phyloP scores from a whole-genome alignment of 2,888 invertebrate genomes.

The Napeogenes inachia region DNA sequence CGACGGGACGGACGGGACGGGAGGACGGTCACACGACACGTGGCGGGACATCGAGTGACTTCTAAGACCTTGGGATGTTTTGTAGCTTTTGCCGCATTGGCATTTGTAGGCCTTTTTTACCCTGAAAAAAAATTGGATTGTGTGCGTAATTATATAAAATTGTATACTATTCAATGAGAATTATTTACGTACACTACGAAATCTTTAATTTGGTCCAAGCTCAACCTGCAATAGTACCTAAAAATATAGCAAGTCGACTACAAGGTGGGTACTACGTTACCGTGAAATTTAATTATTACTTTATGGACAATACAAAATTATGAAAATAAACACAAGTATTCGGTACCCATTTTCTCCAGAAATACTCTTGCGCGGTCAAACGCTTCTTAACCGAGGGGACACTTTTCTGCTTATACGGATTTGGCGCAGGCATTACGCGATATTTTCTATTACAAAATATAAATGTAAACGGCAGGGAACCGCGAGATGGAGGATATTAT shows the following conservation, averaged over 20 bases:
- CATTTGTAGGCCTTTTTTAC: slow-evolving; percentile 88
- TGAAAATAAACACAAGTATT: slow-evolving; percentile 11
- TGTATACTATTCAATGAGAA: too few relatives aligned
- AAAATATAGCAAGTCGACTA: too few relatives aligned
- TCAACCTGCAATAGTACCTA: too few relatives aligned
- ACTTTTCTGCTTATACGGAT: slow-evolving; percentile 57
- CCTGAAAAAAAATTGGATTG: slow-evolving; percentile 62
- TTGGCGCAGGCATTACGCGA: slow-evolving; percentile 46
- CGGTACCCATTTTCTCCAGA: slow-evolving; percentile 71
- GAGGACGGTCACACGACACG: slow-evolving; percentile 36
- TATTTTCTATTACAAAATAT: slow-evolving; percentile 44
- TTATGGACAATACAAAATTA: background rate
- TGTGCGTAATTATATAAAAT: too few relatives aligned
- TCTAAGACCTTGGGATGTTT: slow-evolving; percentile 87
- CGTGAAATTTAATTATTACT: background rate
- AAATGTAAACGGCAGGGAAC: background rate
- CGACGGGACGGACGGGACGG: slow-evolving; percentile 27
- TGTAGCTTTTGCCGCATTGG: slow-evolving; percentile 91
- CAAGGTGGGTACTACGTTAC: too few relatives aligned
- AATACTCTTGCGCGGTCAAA: slow-evolving; percentile 61
- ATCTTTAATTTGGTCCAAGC: too few relatives aligned
- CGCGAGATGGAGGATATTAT: background rate
- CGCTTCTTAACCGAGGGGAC: slow-evolving; percentile 57
- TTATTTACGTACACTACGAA: too few relatives aligned
- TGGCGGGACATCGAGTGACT: slow-evolving; percentile 78